These are phyloP conservation scores for Thalassarche chlororhynchos DNA, from an alignment of 2,113 vertebrate species.

Conservation along the genomic window DNA sequence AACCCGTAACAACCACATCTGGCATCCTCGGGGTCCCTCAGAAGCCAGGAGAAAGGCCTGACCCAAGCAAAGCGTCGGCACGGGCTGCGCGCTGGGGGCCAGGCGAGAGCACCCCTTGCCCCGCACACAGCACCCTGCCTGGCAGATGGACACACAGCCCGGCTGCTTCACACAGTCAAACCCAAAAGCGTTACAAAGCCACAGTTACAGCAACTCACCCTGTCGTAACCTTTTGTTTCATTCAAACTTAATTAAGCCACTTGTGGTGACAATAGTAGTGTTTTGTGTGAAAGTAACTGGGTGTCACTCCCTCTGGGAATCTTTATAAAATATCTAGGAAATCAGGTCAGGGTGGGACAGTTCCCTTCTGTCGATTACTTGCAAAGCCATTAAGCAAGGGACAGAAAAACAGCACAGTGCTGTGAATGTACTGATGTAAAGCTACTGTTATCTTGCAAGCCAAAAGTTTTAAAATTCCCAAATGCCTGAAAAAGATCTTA, in stretches of 20 bases:
- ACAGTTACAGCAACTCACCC: accelerated
- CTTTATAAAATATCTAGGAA: not conserved
- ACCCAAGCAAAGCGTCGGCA: accelerated
- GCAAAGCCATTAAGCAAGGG: not conserved
- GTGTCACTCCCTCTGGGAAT: not conserved
- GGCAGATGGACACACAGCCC: accelerated
- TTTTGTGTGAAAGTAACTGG: not conserved
- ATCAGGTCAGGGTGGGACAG: conserved; percentile 36
- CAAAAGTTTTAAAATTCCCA: conserved; percentile 6
- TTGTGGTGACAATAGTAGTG: not conserved
- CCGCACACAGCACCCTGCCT: not conserved
- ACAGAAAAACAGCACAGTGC: not conserved
- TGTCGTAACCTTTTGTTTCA: not conserved
- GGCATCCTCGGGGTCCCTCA: accelerated
- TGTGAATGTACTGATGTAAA: not conserved
- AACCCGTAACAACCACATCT: not conserved
- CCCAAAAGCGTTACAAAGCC: not conserved
- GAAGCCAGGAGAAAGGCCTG: not conserved
- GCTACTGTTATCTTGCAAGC: conserved; percentile 4
- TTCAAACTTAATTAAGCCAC: conserved; percentile 3
- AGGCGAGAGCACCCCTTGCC: not conserved
- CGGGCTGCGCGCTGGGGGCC: accelerated
- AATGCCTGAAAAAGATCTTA: not conserved
- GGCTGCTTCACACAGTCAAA: not conserved
- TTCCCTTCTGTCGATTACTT: not conserved